These are phyloP conservation scores for Eleutherodactylus coqui DNA, from an alignment of 2,797 vertebrate genomes.

Conservation along the genomic window DNA sequence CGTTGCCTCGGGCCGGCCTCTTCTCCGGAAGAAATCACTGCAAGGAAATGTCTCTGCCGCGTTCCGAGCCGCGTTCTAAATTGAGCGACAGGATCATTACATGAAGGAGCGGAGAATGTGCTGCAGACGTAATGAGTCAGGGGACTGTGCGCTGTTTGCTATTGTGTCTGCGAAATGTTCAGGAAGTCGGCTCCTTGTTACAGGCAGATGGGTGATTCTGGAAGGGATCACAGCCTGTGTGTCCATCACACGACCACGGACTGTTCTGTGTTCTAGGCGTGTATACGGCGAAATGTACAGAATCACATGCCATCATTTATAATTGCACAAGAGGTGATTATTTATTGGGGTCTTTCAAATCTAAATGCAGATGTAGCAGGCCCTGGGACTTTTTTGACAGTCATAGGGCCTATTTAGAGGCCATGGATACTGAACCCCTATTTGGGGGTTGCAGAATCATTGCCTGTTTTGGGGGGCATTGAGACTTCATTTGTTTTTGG, in stretches of 20 bases:
- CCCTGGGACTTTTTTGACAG: too few relatives aligned
- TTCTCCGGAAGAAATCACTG: background rate
- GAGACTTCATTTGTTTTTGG: too few relatives aligned
- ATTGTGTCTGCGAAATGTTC: background rate
- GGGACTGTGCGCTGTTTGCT: constrained; percentile 11
- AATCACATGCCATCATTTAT: background rate
- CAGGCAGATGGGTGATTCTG: background rate
- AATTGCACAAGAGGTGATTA: background rate
- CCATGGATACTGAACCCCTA: too few relatives aligned
- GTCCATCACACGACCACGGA: background rate
- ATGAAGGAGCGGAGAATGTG: background rate
- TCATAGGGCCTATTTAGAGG: too few relatives aligned
- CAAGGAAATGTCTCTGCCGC: background rate
- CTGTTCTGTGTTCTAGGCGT: background rate
- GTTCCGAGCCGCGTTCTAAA: background rate
- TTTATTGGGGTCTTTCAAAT: too few relatives aligned
- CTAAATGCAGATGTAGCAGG: too few relatives aligned
- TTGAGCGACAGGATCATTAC: constrained; percentile 17
- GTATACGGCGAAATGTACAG: background rate
- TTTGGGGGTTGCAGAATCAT: too few relatives aligned
- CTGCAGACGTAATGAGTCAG: constrained; percentile 36
- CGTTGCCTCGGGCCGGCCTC: background rate
- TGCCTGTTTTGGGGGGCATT: too few relatives aligned
- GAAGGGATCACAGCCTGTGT: background rate
- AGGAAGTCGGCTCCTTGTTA: background rate